Evolutionary conservation across 2,888 invertebrate genomes (phyloP).

Genomic region (Dione vanillae): DNA sequence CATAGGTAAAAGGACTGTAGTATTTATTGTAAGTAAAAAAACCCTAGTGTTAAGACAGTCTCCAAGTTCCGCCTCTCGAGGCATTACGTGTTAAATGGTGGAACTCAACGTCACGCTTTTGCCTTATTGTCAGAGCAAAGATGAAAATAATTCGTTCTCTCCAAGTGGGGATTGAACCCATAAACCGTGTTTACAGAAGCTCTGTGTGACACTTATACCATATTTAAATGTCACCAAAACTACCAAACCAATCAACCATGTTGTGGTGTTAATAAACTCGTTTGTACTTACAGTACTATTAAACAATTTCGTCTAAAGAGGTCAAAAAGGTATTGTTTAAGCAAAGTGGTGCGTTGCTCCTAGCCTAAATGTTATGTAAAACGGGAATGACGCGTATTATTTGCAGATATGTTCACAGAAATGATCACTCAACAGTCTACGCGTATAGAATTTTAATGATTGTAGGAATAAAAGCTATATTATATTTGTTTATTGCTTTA

Average conservation of each 20-base stretch:
- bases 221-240: background rate
- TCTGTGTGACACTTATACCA: too few species aligned
- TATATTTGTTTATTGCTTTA: background rate
- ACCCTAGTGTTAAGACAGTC: background rate
- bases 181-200: background rate
- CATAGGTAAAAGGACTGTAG: background rate
- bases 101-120: background rate
- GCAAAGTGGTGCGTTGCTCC: slow-evolving; percentile 53
- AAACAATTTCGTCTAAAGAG: slow-evolving; percentile 23
- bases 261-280: background rate
- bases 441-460: slow-evolving; percentile 44
- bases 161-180: background rate
- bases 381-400: slow-evolving; percentile 58
- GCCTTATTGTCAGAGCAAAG: background rate
- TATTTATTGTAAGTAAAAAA: background rate
- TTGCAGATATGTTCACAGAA: slow-evolving; percentile 63
- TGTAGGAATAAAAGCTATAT: slow-evolving; percentile 13
- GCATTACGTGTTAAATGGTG: background rate
- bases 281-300: background rate
- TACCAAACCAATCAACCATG: background rate
- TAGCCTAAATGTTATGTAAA: slow-evolving; percentile 53
- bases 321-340: slow-evolving; percentile 30
- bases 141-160: background rate
- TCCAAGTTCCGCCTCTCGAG: background rate
- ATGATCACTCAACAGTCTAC: slow-evolving; percentile 53